Evolutionary conservation across 1,140 invertebrate species (phyloP).

Genomic region (Tribolium madens): DNA sequence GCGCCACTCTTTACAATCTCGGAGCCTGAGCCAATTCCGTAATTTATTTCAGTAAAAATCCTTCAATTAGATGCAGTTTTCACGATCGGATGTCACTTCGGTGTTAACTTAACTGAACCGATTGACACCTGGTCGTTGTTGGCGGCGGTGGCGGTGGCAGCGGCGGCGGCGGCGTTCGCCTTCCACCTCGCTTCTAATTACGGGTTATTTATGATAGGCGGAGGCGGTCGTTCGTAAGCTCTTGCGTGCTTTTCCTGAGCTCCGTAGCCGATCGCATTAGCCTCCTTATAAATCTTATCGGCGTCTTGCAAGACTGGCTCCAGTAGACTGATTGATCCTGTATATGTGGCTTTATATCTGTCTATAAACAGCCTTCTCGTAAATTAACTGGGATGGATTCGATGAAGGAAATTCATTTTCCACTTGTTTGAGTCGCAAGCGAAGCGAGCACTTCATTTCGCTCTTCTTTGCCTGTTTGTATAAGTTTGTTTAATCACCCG

Average conservation of each 20-base stretch:
- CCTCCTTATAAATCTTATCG: constrained; percentile 64
- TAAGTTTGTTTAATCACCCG: constrained; percentile 53
- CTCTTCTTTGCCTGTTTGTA: constrained; percentile 52
- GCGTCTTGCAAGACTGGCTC: constrained; percentile 65
- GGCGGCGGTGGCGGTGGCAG: too few relatives aligned
- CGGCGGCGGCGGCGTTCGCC: background rate
- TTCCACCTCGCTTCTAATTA: constrained; percentile 16
- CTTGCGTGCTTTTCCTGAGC: constrained; percentile 32
- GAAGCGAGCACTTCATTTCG: constrained; percentile 61
- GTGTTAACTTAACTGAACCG: background rate
- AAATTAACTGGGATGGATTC: constrained; percentile 66
- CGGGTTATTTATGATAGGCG: constrained; percentile 28
- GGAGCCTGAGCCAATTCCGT: background rate
- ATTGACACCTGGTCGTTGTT: constrained; percentile 12
- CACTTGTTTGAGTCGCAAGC: constrained; percentile 65
- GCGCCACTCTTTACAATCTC: background rate
- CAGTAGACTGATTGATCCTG: constrained; percentile 62
- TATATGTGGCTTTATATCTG: constrained; percentile 63
- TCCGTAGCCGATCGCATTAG: constrained; percentile 37
- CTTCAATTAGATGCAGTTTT: background rate
- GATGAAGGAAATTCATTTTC: constrained; percentile 67
- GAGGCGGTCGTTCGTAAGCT: constrained; percentile 25
- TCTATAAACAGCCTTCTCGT: constrained; percentile 65
- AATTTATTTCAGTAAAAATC: background rate
- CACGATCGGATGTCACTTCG: background rate